These are phyloP conservation scores for Arenaria interpres DNA, from an alignment of 2,113 vertebrate species.

Conservation along the genomic window DNA sequence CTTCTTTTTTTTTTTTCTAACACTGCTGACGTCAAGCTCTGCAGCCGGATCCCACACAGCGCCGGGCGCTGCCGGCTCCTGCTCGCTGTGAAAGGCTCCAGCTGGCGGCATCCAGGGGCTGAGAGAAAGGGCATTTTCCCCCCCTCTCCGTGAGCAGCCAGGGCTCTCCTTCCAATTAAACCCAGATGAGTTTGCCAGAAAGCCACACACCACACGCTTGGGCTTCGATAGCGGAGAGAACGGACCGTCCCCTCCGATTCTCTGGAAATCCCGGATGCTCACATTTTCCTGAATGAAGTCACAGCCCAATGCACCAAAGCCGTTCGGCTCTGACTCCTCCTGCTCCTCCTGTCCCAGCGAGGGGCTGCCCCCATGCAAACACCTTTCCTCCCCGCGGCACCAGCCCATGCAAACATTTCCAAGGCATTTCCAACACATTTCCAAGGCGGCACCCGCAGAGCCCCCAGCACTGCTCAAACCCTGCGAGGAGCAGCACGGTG, in stretches of 20 bases:
- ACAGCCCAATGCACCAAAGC: not conserved
- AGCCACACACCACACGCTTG: rapidly evolving
- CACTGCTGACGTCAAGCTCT: not conserved
- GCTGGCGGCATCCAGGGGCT: rapidly evolving
- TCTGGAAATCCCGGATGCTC: constrained; percentile 27
- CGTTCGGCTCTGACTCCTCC: rapidly evolving
- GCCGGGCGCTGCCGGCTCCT: not conserved
- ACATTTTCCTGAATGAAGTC: constrained; percentile 8
- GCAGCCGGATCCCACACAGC: rapidly evolving
- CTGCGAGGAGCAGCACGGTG: rapidly evolving
- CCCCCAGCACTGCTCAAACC: not conserved
- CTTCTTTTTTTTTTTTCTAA: not conserved
- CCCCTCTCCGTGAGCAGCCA: rapidly evolving
- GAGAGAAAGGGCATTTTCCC: rapidly evolving
- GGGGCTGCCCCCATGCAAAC: not conserved
- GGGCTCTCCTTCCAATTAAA: not conserved
- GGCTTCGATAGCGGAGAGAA: rapidly evolving
- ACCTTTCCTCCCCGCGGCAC: not conserved
- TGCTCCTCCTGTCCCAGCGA: not conserved
- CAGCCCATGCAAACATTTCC: rapidly evolving
- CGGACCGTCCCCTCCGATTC: not conserved
- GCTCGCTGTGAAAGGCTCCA: rapidly evolving
- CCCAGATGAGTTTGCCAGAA: not conserved
- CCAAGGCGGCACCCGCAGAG: not conserved
- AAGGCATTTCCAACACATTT: too few species aligned